Percentiles rank a stretch among this genome's conserved stretches.
Conservation (phyloP, 2,113 vertebrate genomes). For the Strix uralensis region DNA sequence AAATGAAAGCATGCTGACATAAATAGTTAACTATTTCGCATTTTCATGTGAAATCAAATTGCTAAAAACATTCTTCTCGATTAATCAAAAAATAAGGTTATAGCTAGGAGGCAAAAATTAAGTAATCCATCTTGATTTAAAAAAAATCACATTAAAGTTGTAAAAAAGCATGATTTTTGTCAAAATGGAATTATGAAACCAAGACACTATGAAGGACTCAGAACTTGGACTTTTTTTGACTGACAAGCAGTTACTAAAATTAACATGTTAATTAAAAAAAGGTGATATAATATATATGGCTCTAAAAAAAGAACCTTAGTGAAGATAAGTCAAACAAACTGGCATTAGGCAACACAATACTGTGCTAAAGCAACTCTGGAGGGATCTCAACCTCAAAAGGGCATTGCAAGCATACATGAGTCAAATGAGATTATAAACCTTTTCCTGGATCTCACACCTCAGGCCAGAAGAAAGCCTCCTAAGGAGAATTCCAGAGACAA, state of each 20-base stretch:
- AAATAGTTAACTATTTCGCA: background rate
- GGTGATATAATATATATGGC: background rate
- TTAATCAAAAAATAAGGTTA: background rate
- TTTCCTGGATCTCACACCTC: conserved; percentile 16
- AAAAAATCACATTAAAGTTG: background rate
- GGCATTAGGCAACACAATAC: background rate
- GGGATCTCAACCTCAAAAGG: background rate
- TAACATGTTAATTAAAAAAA: background rate
- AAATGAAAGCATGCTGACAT: background rate
- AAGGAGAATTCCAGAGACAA: conserved; percentile 16
- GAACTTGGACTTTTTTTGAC: background rate
- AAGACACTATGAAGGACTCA: background rate
- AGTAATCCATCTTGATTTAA: background rate
- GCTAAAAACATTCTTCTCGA: background rate
- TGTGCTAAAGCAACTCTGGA: background rate
- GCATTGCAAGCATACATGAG: background rate
- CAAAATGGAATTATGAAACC: background rate
- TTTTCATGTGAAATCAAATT: background rate
- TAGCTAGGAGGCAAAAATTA: background rate
- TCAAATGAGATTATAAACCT: background rate
- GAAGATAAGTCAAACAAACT: background rate
- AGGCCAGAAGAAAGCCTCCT: conserved; percentile 18
- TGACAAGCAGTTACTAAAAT: background rate
- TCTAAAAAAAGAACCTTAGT: background rate
- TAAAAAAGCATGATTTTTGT: background rate